Base-by-base conservation (phyloP, 2,888 invertebrate species). In the Chrysotoxum bicinctum region DNA sequence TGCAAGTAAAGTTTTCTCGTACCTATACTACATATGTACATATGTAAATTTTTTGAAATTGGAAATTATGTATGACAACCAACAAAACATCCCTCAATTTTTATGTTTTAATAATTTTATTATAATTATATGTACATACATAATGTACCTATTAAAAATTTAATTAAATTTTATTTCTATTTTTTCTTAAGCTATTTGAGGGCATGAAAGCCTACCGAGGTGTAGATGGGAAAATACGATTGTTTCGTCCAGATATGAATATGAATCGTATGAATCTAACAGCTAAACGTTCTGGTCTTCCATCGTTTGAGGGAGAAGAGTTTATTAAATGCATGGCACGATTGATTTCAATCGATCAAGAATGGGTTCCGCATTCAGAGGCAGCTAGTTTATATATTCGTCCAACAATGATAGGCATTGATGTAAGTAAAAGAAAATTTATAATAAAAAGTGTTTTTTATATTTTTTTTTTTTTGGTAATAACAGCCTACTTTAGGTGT, bases 181-280 rank as follows among this genome's bases (percentile, higher is more conserved):
- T 43, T 81, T 74, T 66, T 26, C 26, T 88, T 89, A 92, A 99
- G 98, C 93, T 99, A 87, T 99, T 99, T 91, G 99, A 99, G 94
- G 99, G 99, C 70, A 94, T 99, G 95, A 99, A 99, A 93, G 99
- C 98, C 0, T 99, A 97, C 92, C 94, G 98, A 88, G 98, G 99
- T 9, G 94, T 95, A 12, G 99, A 99, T 92, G 97, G 96, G 76
- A 96, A 95, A 92, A 97, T 99, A 88, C 94, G 99, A 88, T 93
- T 99, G 89, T 99, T 99, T 93, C 95, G 99, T 66, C 99, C 99
- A 0, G 96, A 98, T 72, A 93, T 98, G 91, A 99, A 99, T 92
- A 98, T 99, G 97, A 94, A 95, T 80, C 94, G 99, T 88, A 97
- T 99, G 97, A 96, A 97, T 89, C 90, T 93, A 75, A 96, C 98